These are phyloP conservation scores for Erpobdella octoculata DNA, from an alignment of 2,888 invertebrate genomes.

Conservation along the genomic window DNA sequence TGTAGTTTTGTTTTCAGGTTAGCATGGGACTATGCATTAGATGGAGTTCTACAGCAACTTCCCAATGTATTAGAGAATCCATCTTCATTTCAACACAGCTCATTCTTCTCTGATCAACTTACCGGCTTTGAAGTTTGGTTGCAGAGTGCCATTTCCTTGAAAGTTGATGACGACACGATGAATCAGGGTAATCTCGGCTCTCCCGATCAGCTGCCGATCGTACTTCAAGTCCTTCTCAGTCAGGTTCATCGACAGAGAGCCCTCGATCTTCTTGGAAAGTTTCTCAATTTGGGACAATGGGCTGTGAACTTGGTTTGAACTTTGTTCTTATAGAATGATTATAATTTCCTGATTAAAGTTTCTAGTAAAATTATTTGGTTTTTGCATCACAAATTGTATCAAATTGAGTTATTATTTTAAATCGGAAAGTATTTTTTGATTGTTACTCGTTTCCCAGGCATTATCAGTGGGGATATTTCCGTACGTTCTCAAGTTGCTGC, in stretches of 20 bases:
- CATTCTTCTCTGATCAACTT: conserved; percentile 94
- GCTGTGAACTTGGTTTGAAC: conserved; percentile 65
- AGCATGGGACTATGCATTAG: conserved; percentile 94
- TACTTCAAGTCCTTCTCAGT: conserved; percentile 70
- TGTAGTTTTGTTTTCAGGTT: conserved; percentile 59
- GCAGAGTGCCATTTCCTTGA: conserved; percentile 47
- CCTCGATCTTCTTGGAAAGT: conserved; percentile 79
- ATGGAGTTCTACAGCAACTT: conserved; percentile 82
- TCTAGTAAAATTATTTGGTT: background rate
- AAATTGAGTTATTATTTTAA: too few species aligned
- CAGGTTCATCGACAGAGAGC: conserved; percentile 85
- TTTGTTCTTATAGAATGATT: background rate
- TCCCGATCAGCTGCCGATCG: conserved; percentile 92
- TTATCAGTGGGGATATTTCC: conserved; percentile 96
- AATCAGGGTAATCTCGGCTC: conserved; percentile 55
- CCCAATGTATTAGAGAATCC: conserved; percentile 55
- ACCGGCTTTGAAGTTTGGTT: conserved; percentile 96
- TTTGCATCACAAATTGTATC: background rate
- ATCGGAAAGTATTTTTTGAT: background rate
- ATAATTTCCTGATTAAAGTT: background rate
- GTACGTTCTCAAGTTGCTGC: conserved; percentile 89
- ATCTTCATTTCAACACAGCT: conserved; percentile 60
- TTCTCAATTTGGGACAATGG: conserved; percentile 76
- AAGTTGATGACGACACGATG: background rate
- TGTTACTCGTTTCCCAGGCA: conserved; percentile 56